phyloP scores from a whole-genome alignment of 2,888 invertebrate species.

The Hydrotaea diabolus region DNA sequence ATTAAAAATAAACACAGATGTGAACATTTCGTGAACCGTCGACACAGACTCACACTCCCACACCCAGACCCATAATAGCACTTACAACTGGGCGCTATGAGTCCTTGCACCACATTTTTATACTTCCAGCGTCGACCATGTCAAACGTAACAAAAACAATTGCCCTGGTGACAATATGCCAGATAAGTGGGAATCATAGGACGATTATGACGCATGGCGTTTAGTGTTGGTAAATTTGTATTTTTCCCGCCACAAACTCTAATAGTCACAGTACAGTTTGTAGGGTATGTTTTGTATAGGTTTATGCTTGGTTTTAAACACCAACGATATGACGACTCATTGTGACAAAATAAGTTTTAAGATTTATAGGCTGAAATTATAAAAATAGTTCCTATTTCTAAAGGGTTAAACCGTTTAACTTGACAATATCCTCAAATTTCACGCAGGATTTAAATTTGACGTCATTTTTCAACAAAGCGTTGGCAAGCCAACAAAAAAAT shows the following conservation, averaged over 20 bases:
- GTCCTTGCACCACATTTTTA: background rate
- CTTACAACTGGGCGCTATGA: background rate
- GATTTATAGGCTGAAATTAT: too few species aligned
- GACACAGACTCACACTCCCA: slow-evolving; percentile 33
- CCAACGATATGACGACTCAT: too few species aligned
- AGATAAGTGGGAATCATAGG: background rate
- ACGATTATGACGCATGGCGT: slow-evolving; percentile 1
- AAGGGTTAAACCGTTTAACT: too few species aligned
- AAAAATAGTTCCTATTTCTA: too few species aligned
- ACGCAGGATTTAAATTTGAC: too few species aligned
- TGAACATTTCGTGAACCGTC: slow-evolving; percentile 61
- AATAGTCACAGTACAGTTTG: background rate
- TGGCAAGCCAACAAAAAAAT: too few species aligned
- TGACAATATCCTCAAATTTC: too few species aligned
- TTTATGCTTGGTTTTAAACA: background rate
- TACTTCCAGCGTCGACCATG: background rate
- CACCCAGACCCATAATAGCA: slow-evolving; percentile 31
- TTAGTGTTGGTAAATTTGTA: background rate
- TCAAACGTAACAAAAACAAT: slow-evolving; percentile 5
- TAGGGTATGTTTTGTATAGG: background rate
- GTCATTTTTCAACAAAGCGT: too few species aligned
- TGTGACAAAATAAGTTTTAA: too few species aligned
- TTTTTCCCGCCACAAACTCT: too few species aligned
- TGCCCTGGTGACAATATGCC: slow-evolving; percentile 6
- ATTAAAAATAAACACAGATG: slow-evolving; percentile 72